Conservation (phyloP, 2,888 invertebrate genomes). For the Syritta pipiens region DNA sequence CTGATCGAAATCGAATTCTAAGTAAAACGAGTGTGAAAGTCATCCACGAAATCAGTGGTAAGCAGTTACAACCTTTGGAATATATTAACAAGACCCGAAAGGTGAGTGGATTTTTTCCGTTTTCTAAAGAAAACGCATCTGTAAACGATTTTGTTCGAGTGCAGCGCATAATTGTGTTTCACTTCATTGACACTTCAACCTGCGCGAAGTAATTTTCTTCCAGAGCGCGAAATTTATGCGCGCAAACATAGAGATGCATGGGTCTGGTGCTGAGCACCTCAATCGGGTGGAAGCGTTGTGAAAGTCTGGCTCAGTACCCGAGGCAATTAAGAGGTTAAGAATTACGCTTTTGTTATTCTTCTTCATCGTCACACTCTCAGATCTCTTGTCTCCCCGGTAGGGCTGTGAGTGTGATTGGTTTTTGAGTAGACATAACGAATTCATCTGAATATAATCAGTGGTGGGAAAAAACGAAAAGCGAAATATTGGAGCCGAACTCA, state of each 20-base stretch:
- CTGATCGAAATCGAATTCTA: not conserved
- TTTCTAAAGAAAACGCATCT: not conserved
- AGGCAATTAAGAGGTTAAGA: constrained; percentile 13
- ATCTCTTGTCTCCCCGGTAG: not conserved
- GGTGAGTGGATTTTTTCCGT: constrained; percentile 10
- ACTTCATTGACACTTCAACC: not conserved
- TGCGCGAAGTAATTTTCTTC: constrained; percentile 3
- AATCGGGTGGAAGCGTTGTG: constrained; percentile 10
- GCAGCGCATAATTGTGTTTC: not conserved
- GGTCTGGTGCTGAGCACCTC: constrained; percentile 10
- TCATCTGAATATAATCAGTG: constrained; percentile 7
- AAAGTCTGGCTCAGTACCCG: constrained; percentile 20
- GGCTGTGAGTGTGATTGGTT: constrained; percentile 4
- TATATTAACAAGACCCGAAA: constrained; percentile 20
- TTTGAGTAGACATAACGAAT: constrained; percentile 24
- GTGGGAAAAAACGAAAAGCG: not conserved
- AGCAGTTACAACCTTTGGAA: constrained; percentile 42
- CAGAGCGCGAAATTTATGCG: not conserved
- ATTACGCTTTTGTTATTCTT: not conserved
- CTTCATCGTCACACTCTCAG: not conserved
- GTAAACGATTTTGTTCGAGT: not conserved
- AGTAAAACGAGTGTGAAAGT: constrained; percentile 55
- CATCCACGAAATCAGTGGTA: constrained; percentile 1
- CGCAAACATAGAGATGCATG: no score
- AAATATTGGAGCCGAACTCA: no score